Conservation (phyloP, 2,888 invertebrate genomes). For the Eupithecia vulgata region DNA sequence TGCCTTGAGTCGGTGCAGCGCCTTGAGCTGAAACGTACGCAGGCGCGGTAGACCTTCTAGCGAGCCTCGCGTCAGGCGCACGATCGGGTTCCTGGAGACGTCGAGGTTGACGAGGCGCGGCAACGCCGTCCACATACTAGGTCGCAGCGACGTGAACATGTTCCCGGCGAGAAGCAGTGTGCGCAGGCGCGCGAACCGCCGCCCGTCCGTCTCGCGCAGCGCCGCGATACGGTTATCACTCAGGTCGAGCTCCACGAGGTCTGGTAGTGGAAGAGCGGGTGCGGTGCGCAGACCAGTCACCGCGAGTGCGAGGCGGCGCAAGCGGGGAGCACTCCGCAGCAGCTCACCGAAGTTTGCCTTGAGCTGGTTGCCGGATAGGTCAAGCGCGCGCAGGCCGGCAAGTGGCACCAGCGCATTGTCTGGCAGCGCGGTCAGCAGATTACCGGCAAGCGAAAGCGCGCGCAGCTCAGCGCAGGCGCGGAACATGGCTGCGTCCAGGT, state of each 20-base stretch:
- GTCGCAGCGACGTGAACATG: slow-evolving; percentile 86
- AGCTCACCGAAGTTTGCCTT: slow-evolving; percentile 92
- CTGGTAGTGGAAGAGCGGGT: slow-evolving; percentile 86
- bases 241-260: slow-evolving; percentile 89
- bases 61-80: slow-evolving; percentile 86
- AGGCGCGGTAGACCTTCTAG: slow-evolving; percentile 87
- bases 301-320: slow-evolving; percentile 87
- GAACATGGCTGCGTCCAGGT: slow-evolving; percentile 92
- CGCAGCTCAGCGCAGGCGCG: slow-evolving; percentile 86
- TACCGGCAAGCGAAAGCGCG: slow-evolving; percentile 88
- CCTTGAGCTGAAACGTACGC: slow-evolving; percentile 87
- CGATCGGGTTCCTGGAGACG: slow-evolving; percentile 90
- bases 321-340: slow-evolving; percentile 89
- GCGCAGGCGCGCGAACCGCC: slow-evolving; percentile 86
- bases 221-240: slow-evolving; percentile 88
- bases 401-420: slow-evolving; percentile 92
- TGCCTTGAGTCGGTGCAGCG: slow-evolving; percentile 86
- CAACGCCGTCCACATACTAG: slow-evolving; percentile 86
- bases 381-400: slow-evolving; percentile 87
- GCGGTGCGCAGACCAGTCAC: slow-evolving; percentile 87
- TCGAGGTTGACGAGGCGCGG: slow-evolving; percentile 88
- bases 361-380: slow-evolving; percentile 89
- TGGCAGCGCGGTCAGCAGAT: slow-evolving; percentile 90
- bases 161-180: slow-evolving; percentile 88
- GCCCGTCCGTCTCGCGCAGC: slow-evolving; percentile 85